Base-by-base conservation (phyloP, 2,113 vertebrate genomes). In the Brachyhypopomus gauderio region DNA sequence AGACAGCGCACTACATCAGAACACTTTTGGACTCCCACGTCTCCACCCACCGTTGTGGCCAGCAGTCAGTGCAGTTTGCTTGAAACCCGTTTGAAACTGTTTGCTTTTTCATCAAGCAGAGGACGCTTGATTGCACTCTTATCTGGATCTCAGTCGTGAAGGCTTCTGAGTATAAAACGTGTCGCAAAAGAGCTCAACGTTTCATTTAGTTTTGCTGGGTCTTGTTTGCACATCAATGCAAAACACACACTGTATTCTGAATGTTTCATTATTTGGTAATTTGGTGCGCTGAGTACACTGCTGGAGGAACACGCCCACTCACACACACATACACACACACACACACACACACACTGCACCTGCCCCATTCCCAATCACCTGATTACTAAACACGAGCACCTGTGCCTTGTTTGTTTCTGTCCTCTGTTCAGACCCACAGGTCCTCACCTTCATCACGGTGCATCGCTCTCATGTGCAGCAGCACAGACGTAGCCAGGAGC, bases 111-210 rank as follows among this genome's bases (percentile, higher is more conserved):
- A 4, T 60, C 48, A 45, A 45, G 22, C 30, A 27, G 1, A 25
- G 75, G 55, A 72, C 56, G 36, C 77, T 74, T 55, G 80, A 66
- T 72, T 82, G 58, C 20, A 27, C 62, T 83, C 67, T 41, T 75
- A 70, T 70, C 75, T 70, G 14, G 23, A 34, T 34, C 11, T 48
- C 25, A 19, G 9, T 5, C 48, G 60, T 75, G 79, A n/a, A 62
- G 45, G 67, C 34, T 82, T 72, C 41, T 70, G 63, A 77, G 27
- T 23, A n/a, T 52, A 64, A 72, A 82, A 75, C 19, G 4, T 70
- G 17, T 71, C 71, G 71, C n/a, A 1, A 52, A 3, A 52, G 30
- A 30, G 30, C 30, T 30, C 30, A 3, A 12, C 55, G 55, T 56
- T 69, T 56, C 66, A 27, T 71, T 79, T 27, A 30, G 62, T 30